phyloP scores from a whole-genome alignment of 2,888 invertebrate species.

The Beris chalybata region DNA sequence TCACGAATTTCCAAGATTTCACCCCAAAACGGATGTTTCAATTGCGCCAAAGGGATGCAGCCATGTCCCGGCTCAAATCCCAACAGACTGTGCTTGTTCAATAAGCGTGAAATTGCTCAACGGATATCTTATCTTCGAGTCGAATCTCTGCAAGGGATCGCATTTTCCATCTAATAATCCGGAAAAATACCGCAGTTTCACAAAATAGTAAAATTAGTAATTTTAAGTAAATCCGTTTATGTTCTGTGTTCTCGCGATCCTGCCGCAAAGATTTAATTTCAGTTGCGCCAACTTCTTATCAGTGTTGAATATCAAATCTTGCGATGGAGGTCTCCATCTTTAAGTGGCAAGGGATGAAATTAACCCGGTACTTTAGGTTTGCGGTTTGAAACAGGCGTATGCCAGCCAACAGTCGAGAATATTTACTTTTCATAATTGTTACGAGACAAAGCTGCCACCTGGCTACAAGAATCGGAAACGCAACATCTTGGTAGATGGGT shows the following conservation, averaged over 20 bases:
- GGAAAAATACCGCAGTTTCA: not conserved
- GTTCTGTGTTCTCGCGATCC: not conserved
- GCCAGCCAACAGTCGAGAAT: slow-evolving; percentile 23
- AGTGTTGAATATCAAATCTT: slow-evolving; percentile 20
- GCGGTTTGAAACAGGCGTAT: slow-evolving; percentile 12
- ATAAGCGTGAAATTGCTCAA: slow-evolving; percentile 52
- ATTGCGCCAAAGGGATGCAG: not conserved
- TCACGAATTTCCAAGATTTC: no score
- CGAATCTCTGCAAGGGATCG: slow-evolving; percentile 12
- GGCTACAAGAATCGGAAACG: no score
- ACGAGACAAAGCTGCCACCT: not conserved
- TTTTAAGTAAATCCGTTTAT: not conserved
- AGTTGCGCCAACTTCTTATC: slow-evolving; percentile 5
- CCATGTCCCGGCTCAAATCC: slow-evolving; percentile 4
- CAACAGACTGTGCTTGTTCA: slow-evolving; percentile 42
- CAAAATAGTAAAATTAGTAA: not conserved
- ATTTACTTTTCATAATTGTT: slow-evolving; percentile 26
- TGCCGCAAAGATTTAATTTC: slow-evolving; percentile 20
- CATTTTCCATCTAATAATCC: not conserved
- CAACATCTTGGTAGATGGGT: no score
- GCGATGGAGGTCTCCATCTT: slow-evolving; percentile 5
- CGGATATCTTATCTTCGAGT: slow-evolving; percentile 19
- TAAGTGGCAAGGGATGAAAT: slow-evolving; percentile 3
- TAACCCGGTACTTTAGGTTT: not conserved
- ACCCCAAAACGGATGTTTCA: no score